These are phyloP conservation scores for Setipinna tenuifilis DNA, from an alignment of 2,797 vertebrate genomes.

Conservation along the genomic window DNA sequence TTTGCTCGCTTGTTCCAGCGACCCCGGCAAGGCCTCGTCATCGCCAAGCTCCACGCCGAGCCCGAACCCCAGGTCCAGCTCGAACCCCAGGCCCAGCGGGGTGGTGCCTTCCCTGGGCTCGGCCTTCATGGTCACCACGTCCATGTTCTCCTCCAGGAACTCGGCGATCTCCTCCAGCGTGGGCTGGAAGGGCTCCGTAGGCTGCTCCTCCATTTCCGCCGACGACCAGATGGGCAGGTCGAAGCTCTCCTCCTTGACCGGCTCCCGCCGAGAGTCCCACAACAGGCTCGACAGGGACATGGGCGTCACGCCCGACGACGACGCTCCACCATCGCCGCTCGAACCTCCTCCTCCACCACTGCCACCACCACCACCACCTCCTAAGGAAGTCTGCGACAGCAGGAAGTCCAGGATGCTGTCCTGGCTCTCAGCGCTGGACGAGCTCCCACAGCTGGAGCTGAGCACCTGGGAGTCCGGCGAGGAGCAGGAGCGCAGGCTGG, in stretches of 20 bases:
- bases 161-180: slow-evolving; percentile 98
- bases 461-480: slow-evolving; percentile 88
- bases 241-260: slow-evolving; percentile 84
- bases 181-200: slow-evolving; percentile 87
- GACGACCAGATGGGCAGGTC: slow-evolving; percentile 82
- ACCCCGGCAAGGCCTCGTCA: slow-evolving; percentile 47
- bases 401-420: slow-evolving; percentile 91
- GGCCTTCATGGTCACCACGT: slow-evolving; percentile 79
- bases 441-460: slow-evolving; percentile 87
- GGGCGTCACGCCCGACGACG: slow-evolving; percentile 52
- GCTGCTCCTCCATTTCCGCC: slow-evolving; percentile 81
- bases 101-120: slow-evolving; percentile 71
- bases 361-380: slow-evolving; percentile 51
- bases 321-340: slow-evolving; percentile 16
- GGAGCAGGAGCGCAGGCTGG: slow-evolving; percentile 90
- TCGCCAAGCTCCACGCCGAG: slow-evolving; percentile 55
- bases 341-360: slow-evolving; percentile 26
- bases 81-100: slow-evolving; percentile 64
- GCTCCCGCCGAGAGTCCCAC: slow-evolving; percentile 77
- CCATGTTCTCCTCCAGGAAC: slow-evolving; percentile 98
- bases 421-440: slow-evolving; percentile 81
- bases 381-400: slow-evolving; percentile 86
- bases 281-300: slow-evolving; percentile 71
- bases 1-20: slow-evolving; percentile 52
- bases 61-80: slow-evolving; percentile 74